A percentile compares a stretch with the other conserved stretches of the same genome.
phyloP scores from a whole-genome alignment of 2,888 invertebrate species.

The Chymomyza caudatula region DNA sequence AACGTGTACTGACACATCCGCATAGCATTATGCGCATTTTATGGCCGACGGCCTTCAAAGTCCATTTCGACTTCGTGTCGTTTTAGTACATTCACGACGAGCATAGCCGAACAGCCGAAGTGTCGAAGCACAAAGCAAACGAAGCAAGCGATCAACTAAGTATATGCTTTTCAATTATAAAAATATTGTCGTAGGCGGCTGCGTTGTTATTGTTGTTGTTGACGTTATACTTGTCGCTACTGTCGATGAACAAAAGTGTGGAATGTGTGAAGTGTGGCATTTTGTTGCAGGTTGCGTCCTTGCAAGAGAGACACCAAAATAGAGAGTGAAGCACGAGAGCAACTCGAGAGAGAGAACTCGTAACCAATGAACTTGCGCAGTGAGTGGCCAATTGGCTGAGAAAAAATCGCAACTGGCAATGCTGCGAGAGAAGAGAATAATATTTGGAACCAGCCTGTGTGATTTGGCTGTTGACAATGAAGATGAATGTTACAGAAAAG shows the following conservation, averaged over 20 bases:
- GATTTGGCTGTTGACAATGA: conserved; percentile 63
- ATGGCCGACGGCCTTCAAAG: conserved; percentile 67
- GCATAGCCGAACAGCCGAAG: background rate
- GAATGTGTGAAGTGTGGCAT: too few species aligned
- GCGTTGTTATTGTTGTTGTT: background rate
- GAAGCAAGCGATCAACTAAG: conserved; percentile 18
- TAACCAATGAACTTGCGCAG: conserved; percentile 46
- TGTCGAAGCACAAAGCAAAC: conserved; percentile 22
- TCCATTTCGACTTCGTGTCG: conserved; percentile 44
- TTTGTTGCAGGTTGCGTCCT: background rate
- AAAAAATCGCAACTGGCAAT: conserved; percentile 46
- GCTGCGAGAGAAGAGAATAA: conserved; percentile 17
- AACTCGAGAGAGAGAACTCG: conserved; percentile 22
- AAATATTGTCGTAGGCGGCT: conserved; percentile 73
- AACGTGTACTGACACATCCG: conserved; percentile 74
- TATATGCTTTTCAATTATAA: conserved; percentile 59
- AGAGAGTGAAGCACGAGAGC: conserved; percentile 5
- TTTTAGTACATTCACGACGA: conserved; percentile 62
- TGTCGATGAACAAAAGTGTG: too few species aligned
- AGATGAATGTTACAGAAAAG: conserved; percentile 50
- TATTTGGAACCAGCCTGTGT: conserved; percentile 39
- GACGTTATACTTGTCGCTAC: background rate
- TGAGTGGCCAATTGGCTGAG: background rate
- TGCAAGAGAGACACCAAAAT: background rate
- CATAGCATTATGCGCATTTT: conserved; percentile 75